A percentile compares a stretch with the other conserved stretches of the same genome.
Evolutionary conservation across 2,888 invertebrate genomes (phyloP).

Genomic region (Chymomyza fuscimana): DNA sequence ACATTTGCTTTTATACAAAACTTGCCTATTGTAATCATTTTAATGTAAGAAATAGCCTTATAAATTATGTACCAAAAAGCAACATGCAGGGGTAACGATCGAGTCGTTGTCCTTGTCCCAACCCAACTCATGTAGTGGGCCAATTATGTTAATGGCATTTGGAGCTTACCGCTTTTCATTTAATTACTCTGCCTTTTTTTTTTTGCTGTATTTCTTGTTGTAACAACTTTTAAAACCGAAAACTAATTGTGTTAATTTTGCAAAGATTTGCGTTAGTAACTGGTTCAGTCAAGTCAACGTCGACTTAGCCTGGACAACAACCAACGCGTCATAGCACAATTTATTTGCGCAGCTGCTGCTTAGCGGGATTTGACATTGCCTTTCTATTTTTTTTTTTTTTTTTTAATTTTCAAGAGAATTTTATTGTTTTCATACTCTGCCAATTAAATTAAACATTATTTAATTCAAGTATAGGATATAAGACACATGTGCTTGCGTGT

Average conservation of each 20-base stretch:
- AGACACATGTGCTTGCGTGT: background rate
- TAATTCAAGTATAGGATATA: background rate
- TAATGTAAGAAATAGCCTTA: background rate
- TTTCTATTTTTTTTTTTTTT: background rate
- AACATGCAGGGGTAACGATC: background rate
- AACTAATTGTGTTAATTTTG: background rate
- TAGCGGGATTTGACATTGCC: background rate
- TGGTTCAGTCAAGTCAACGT: background rate
- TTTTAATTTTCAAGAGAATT: too few species aligned
- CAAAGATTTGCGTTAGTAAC: background rate
- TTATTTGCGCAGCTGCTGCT: background rate
- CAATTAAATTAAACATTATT: background rate
- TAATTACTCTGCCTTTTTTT: background rate
- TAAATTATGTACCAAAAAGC: too few species aligned
- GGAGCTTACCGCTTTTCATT: background rate
- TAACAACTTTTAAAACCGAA: background rate
- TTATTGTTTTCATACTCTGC: too few species aligned
- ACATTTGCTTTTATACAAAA: background rate
- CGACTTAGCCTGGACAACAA: background rate
- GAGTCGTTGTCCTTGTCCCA: background rate
- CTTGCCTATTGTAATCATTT: background rate
- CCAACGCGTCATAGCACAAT: background rate
- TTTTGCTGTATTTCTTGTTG: background rate
- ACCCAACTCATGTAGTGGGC: background rate
- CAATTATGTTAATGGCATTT: background rate